Base-by-base conservation (phyloP, 2,113 vertebrate species). In the Paratilapia polleni region DNA sequence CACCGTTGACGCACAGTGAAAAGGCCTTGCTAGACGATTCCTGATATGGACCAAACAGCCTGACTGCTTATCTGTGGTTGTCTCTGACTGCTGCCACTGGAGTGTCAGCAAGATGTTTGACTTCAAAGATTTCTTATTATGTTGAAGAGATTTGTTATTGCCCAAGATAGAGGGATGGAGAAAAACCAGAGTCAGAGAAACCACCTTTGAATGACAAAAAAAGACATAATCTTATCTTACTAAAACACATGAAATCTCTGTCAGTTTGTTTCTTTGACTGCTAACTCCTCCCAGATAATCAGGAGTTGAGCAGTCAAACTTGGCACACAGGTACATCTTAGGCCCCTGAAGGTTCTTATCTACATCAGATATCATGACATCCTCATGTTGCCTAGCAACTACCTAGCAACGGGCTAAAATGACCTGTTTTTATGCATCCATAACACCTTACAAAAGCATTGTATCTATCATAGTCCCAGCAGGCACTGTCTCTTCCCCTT, bases 31-130 rank as follows among this genome's bases (percentile, higher is more conserved):
- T 22, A 63, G 58, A 70, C 17, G n/a, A 82, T 78, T 86, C 68
- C 66, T 74, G 84, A 91, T 74, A 62, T 56, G 63, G 80, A 85
- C 60, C 81, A 77, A 91, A 88, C 89, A 73, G 66, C 62, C 77
- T 82, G 66, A 70, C 76, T 75, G 81, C 81, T 87, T 70, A 54
- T 70, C 78, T 85, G 82, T 56, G 41, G 76, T 56, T 54, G 84
- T 38, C 14, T 76, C 52, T 58, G 43, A 83, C 76, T 68, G 41
- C 58, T 34, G 47, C 66, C 13, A 34, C 60, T 57, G 43, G 58
- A 87, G 54, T 9, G 66, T 76, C 63, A 68, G 22, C 19, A 62
- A 38, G 43, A 31, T 54, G 34, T 77, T 68, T 79, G 68, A 83
- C 56, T 80, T 22, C 36, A 61, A 78, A 75, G 62, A 73, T 76